These are phyloP conservation scores for Chironomus striatipennis DNA, from an alignment of 1,140 invertebrate genomes.

Conservation along the genomic window DNA sequence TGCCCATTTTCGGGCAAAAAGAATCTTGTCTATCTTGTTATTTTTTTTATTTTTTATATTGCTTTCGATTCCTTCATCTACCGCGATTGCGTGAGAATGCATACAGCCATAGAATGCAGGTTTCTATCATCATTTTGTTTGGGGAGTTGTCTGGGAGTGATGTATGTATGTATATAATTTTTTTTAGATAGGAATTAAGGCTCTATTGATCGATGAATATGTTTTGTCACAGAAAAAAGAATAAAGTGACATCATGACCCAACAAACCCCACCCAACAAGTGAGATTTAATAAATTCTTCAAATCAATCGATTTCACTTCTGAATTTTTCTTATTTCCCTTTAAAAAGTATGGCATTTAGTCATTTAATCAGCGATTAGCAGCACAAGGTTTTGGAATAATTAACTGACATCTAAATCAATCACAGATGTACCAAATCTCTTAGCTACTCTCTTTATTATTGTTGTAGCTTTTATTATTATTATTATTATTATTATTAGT, in stretches of 20 bases:
- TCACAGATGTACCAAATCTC: background rate
- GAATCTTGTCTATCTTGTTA: background rate
- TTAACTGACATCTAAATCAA: slow-evolving; percentile 23
- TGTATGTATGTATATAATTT: no score
- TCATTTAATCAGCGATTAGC: background rate
- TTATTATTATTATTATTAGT: background rate
- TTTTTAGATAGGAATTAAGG: no score
- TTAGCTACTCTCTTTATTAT: background rate
- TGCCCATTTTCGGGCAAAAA: background rate
- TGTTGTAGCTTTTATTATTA: background rate
- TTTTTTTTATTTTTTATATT: background rate
- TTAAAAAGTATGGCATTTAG: background rate
- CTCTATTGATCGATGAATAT: no score
- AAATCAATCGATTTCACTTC: background rate
- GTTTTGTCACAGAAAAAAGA: no score
- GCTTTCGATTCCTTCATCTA: no score
- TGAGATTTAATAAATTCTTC: background rate
- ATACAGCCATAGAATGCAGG: background rate
- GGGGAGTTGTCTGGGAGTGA: background rate
- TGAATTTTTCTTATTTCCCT: background rate
- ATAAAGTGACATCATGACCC: no score
- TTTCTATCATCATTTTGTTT: background rate
- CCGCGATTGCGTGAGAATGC: background rate
- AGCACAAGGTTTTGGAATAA: slow-evolving; percentile 7
- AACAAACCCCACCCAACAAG: background rate